Evolutionary conservation across 2,797 vertebrate genomes (phyloP), one percentile per base, ranked within the genome.

Genomic region (Labroides dimidiatus): DNA sequence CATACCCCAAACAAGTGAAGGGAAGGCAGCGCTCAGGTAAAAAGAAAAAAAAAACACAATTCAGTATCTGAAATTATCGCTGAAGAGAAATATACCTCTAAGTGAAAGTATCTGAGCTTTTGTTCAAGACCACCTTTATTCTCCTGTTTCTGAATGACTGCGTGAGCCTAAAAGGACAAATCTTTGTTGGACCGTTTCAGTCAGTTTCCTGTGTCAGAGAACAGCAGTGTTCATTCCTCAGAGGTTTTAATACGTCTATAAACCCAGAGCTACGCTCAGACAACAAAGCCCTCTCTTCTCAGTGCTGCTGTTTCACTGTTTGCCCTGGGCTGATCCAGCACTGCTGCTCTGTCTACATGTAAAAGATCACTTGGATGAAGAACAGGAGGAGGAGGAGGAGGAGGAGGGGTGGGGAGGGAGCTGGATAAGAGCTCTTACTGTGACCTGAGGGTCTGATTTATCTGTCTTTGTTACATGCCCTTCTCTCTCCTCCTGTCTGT

Each of bases 201-300:
- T 78, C 4, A 0, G 24, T 54, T 54, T 60, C 58, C 19, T 12
- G 12, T 66, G 60, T 75, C 54, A 7, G 67, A 41, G 20, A 33
- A 23, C 60, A 64, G 56, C 53, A 20, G 64, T 19, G 49, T 67
- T 23, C 27, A 42, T 56, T 49, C 84, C 68, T 47, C 45, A 44
- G 76, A 69, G 72, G 12, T 51, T 85, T 71, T 73, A 55, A 78
- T 51, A 42, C 13, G 65, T 62, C 66, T 70, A 24, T 58, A 77
- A 86, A 84, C 53, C 6, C 68, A 16, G 64, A 75, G 68, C 74
- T 78, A 10, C 75, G 54, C 48, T 16, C 70, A 69, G 68, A 80
- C 81, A 86, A 89, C 86, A 89, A 90, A 89, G 78, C 61, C 75
- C 37, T 58, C 51, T 80, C 74, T 62, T 71, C 71, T 58, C 43